phyloP scores from a whole-genome alignment of 2,888 invertebrate genomes.

The Podotricha telesiphe region DNA sequence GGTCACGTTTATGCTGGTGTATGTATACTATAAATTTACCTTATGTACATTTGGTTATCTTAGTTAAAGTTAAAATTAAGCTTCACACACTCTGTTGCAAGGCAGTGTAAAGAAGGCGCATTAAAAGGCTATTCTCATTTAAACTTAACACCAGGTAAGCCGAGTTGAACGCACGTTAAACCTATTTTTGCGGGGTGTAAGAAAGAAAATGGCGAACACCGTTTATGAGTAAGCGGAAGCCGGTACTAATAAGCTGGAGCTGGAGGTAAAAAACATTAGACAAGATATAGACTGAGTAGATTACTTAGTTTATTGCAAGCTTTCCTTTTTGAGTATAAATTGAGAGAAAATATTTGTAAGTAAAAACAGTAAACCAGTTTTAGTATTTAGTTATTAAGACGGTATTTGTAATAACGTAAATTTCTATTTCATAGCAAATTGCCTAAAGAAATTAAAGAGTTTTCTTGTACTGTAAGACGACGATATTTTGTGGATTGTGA shows the following conservation, averaged over 20 bases:
- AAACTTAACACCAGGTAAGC: constrained; percentile 56
- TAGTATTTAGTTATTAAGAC: constrained; percentile 6
- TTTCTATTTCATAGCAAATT: neutral
- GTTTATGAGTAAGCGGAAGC: constrained; percentile 60
- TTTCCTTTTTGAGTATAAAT: constrained; percentile 36
- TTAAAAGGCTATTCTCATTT: constrained; percentile 54
- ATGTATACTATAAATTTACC: neutral
- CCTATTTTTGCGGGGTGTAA: constrained; percentile 55
- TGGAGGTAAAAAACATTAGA: constrained; percentile 51
- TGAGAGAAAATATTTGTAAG: constrained; percentile 1
- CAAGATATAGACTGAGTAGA: constrained; percentile 38
- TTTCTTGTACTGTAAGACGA: constrained; percentile 1
- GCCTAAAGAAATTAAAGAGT: neutral
- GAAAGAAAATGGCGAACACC: constrained; percentile 58
- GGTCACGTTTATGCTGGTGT: neutral
- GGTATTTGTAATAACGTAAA: neutral
- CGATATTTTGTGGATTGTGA: neutral
- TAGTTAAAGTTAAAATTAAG: constrained; percentile 7
- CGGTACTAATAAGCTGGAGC: constrained; percentile 57
- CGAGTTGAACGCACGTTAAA: constrained; percentile 52
- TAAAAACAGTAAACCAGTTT: constrained; percentile 1
- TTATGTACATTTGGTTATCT: constrained; percentile 8
- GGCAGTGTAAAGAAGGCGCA: constrained; percentile 45
- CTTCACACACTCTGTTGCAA: constrained; percentile 21
- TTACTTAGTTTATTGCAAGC: constrained; percentile 42